Conservation (phyloP, 2,888 invertebrate species). For the Drosophila flavopinicola region DNA sequence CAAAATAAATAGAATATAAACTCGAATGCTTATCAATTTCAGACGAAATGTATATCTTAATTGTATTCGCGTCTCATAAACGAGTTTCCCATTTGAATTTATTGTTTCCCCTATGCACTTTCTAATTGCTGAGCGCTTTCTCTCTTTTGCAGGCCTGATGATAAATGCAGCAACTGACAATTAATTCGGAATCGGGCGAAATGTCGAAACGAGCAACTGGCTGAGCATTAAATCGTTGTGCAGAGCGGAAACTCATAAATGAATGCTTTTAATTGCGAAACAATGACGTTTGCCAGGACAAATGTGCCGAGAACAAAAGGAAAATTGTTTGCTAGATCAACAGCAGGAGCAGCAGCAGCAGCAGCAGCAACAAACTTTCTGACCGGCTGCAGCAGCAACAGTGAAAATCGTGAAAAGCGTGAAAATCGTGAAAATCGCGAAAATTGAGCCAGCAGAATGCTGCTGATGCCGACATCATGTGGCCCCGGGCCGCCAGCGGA, state of each 20-base stretch:
- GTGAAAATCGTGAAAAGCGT: slow-evolving; percentile 16
- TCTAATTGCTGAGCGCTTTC: slow-evolving; percentile 43
- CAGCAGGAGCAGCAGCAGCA: slow-evolving; percentile 27
- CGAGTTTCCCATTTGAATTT: neutral
- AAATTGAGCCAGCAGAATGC: slow-evolving; percentile 66
- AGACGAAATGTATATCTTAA: neutral
- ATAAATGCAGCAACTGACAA: slow-evolving; percentile 51
- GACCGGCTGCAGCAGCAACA: slow-evolving; percentile 39
- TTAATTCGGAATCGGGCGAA: slow-evolving; percentile 25
- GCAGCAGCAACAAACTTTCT: slow-evolving; percentile 32
- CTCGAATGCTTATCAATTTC: too few relatives aligned
- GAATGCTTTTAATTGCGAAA: slow-evolving; percentile 78
- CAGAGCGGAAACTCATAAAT: slow-evolving; percentile 62
- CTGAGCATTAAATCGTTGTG: slow-evolving; percentile 25
- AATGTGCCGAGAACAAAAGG: slow-evolving; percentile 52
- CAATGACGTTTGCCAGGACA: slow-evolving; percentile 65
- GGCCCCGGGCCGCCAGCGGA: slow-evolving; percentile 82
- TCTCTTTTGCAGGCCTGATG: slow-evolving; percentile 45
- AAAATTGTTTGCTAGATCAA: slow-evolving; percentile 42
- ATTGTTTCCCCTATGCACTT: slow-evolving; percentile 17
- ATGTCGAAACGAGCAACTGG: slow-evolving; percentile 11
- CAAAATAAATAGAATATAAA: too few relatives aligned
- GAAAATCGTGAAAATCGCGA: slow-evolving; percentile 48
- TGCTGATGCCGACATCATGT: slow-evolving; percentile 84
- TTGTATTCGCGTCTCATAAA: neutral